A percentile compares a stretch with the other conserved stretches of the same genome.
These are phyloP conservation scores for Eumaeus atala DNA, from an alignment of 1,140 invertebrate species.

Conservation along the genomic window DNA sequence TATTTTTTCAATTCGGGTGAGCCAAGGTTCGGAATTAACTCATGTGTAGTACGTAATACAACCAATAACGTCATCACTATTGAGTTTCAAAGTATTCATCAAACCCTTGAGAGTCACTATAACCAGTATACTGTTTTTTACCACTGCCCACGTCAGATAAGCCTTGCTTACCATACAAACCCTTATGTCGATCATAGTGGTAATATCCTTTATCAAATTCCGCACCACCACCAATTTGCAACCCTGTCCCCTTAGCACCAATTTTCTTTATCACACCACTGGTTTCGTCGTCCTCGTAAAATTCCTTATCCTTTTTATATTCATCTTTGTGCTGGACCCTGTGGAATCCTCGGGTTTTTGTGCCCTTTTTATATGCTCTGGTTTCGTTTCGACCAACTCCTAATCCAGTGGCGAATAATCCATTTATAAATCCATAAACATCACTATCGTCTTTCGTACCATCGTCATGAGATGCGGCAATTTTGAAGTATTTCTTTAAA, in stretches of 20 bases:
- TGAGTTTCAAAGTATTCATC: slow-evolving; percentile 61
- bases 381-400: slow-evolving; percentile 62
- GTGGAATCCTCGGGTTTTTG: slow-evolving; percentile 80
- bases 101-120: slow-evolving; percentile 65
- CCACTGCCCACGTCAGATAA: slow-evolving; percentile 69
- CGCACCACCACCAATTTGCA: slow-evolving; percentile 63
- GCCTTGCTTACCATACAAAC: slow-evolving; percentile 67
- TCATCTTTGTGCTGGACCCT: slow-evolving; percentile 83
- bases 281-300: slow-evolving; percentile 80
- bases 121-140: slow-evolving; percentile 62
- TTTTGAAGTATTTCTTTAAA: slow-evolving; percentile 61
- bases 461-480: slow-evolving; percentile 46
- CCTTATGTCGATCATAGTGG: slow-evolving; percentile 66
- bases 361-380: slow-evolving; percentile 77
- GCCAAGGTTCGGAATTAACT: no score
- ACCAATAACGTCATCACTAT: slow-evolving; percentile 2
- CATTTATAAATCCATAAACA: slow-evolving; percentile 52
- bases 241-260: slow-evolving; percentile 69
- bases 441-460: slow-evolving; percentile 53
- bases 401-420: slow-evolving; percentile 43
- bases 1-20: not conserved
- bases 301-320: slow-evolving; percentile 81
- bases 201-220: slow-evolving; percentile 72
- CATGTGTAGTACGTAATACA: no score
- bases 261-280: slow-evolving; percentile 77